Evolutionary conservation across 1,140 invertebrate species (phyloP), one percentile per base, ranked within the genome.

Genomic region (Drosophila bocqueti): DNA sequence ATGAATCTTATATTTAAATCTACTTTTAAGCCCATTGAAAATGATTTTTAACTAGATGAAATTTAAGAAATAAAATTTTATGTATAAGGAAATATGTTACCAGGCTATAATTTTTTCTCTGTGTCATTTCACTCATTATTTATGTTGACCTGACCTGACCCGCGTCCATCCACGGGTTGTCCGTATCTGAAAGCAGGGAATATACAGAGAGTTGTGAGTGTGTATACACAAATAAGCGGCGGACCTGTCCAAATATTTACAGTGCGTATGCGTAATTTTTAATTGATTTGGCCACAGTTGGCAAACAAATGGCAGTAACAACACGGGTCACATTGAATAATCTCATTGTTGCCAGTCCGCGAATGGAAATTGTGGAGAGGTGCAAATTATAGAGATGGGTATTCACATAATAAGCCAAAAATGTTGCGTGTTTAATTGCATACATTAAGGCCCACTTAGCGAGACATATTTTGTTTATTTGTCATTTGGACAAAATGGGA

Each of bases 251-350:
- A 90, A 89, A 89, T 89, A 81, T 89, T 90, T 81, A 68, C 84
- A 79, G 65, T 84, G 84, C 85, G 84, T 89, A 89, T 89, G 74
- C 85, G 81, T 90, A 89, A 89, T 89, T 89, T 89, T 90, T 89
- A 90, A 87, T 87, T 87, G 84, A 87, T 89, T 87, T 87, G 84
- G 69, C 77, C 81, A 57, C 81, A 90, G 40, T 67, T 76, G 63
- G 76, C 87, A 87, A 86, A 87, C 72, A 77, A 68, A n/a, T 43
- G 46, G 63, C 72, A 80, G 71, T 49, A 57, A 57, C 40, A 61
- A 42, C 74, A 57, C 34, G 60, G 68, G 78, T 68, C 76, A 54
- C 62, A 57, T 75, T 67, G 36, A 54, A 47, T 49, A 74, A 63
- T 31, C 50, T 43, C 47, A 18, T 65, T 77, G 57, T 58, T 40